Base-by-base conservation (phyloP, 2,888 invertebrate species). In the Subacronicta megacephala region DNA sequence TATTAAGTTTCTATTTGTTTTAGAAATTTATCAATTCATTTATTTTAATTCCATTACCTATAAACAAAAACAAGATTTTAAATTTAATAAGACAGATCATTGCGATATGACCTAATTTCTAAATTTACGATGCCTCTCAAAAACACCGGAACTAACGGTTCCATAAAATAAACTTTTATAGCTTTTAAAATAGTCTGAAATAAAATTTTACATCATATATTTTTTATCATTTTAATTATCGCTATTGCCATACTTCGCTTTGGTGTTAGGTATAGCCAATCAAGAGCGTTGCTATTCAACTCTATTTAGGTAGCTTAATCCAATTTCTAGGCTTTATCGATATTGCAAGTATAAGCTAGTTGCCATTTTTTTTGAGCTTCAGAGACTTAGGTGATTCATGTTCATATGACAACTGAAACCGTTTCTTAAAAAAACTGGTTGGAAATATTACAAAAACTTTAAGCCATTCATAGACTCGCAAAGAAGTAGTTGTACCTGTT, bases 101-200 rank as follows among this genome's bases (percentile, higher is more conserved):
- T 45, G 40, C 53, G 12, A 35, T 49, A 23, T 69, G 59, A 66
- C 52, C 62, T 42, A 52, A 57, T 57, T 73, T 43, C 20, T 54
- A 51, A 20, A 51, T 69, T 65, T 50, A 72, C 51, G 69, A 68
- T 37, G 49, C 52, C 45, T 50, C 52, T 50, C 50, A 20, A 60
- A 58, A 53, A 55, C 41, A 40, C 60, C 60, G 70, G 74, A 70
- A 73, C 50, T 66, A 66, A 59, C 47, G 29, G 66, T 38, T 53
- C 43, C 36, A 54, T 73, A 56, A 58, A 62, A 63, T 43, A 43
- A 64, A 71, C 40, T 62, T n/a, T 66, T 69, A 73, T 58, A 7
- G 45, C 60, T 33, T 45, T 54, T 55, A 54, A 62, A 59, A 56
- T 49, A 56, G 42, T 52, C 36, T 37, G 56, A 51, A 61, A 60